A percentile compares a stretch with the other conserved stretches of the same genome.
phyloP scores from a whole-genome alignment of 2,888 invertebrate species.

The Artemia sp. region DNA sequence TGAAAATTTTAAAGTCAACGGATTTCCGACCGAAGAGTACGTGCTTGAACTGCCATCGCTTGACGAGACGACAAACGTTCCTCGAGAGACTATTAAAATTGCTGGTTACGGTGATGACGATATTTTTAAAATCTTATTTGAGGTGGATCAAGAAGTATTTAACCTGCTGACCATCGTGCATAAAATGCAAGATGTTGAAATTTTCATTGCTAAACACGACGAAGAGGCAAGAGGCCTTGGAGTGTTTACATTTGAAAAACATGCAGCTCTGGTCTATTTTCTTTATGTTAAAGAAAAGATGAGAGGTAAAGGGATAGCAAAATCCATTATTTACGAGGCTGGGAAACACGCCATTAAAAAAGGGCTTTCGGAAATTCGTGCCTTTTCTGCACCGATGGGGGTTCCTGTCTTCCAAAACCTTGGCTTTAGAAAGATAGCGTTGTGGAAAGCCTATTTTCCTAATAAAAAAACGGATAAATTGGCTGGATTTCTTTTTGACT shows the following conservation, averaged over 20 bases:
- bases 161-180: neutral
- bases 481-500: neutral
- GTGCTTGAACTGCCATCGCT: neutral
- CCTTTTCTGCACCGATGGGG: neutral
- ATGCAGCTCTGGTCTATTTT: neutral
- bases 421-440: neutral
- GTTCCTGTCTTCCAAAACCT: neutral
- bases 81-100: neutral
- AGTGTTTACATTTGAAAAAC: neutral
- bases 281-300: conserved; percentile 1
- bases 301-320: conserved; percentile 1
- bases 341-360: neutral
- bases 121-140: neutral
- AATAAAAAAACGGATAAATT: neutral
- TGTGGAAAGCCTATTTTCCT: neutral
- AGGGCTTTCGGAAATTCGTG: neutral
- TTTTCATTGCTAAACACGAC: neutral
- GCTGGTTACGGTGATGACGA: neutral
- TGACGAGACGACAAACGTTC: neutral
- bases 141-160: neutral
- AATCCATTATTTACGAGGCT: neutral
- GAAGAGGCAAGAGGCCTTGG: neutral
- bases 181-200: neutral
- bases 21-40: conserved; percentile 5
- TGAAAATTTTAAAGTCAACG: neutral